Evolutionary conservation across 2,113 vertebrate species (phyloP).

Genomic region (Vombatus ursinus): DNA sequence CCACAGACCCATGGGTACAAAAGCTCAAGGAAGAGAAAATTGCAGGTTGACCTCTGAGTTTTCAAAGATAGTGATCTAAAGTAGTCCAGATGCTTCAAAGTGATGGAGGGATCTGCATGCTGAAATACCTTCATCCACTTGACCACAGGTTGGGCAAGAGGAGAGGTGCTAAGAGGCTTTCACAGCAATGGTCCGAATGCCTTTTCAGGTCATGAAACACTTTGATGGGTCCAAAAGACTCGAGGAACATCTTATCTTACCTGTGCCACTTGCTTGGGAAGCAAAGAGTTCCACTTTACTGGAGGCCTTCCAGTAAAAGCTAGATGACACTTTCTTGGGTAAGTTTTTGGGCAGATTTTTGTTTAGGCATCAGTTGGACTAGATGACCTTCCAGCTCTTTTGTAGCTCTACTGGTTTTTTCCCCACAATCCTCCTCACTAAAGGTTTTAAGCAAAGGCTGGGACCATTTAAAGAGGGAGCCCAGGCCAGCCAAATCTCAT

Average conservation of each 20-base stretch:
- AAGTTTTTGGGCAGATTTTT: background rate
- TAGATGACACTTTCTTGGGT: background rate
- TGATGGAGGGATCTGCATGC: background rate
- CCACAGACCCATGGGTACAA: background rate
- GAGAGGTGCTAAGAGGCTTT: background rate
- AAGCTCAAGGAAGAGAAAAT: background rate
- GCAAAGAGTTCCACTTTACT: background rate
- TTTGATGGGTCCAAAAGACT: background rate
- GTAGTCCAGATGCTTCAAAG: background rate
- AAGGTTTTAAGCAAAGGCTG: background rate
- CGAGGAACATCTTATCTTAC: background rate
- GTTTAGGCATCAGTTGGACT: background rate
- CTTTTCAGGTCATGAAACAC: background rate
- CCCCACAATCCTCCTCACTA: background rate
- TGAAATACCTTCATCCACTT: background rate
- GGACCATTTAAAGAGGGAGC: background rate
- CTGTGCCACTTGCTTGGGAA: background rate
- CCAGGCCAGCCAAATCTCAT: no score
- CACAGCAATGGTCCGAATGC: background rate
- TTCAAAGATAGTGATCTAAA: background rate
- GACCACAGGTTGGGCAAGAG: background rate
- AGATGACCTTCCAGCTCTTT: background rate
- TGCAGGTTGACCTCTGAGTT: background rate
- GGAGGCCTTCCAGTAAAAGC: background rate
- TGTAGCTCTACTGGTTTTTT: background rate